Base-by-base conservation (phyloP, 2,888 invertebrate species). In the Volucella zonaria region DNA sequence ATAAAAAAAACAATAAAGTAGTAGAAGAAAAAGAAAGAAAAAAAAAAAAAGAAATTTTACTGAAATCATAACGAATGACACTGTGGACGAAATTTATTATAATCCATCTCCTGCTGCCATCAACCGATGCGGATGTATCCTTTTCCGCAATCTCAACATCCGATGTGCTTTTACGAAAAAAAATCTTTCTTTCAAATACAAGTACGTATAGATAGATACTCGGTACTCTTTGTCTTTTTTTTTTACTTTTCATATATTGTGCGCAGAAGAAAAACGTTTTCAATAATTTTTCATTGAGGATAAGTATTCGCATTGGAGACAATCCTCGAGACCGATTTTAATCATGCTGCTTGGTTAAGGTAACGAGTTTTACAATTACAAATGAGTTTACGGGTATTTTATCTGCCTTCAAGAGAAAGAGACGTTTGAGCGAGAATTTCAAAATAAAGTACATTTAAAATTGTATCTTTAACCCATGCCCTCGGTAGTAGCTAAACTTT, bases 31-130 rank as follows among this genome's bases (percentile, higher is more conserved):
- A 31, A 47, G 62, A 8, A n/a, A 18, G 52, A 49, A 62, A 49
- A 67, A 70, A 58, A 71, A 62, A n/a, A n/a, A n/a, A n/a, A n/a
- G 47, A 61, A 80, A 76, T 81, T 77, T 68, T 81, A 85, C 81
- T 81, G 85, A 85, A 85, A 85, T 81, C 81, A 80, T 76, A 85
- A 85, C 85, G 81, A 85, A 85, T 76, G 85, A 85, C 76, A 81
- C 64, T 73, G 85, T 76, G 73, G 81, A 81, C 76, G 45, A 81
- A 81, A 85, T 80, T 76, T 85, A 85, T 85, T 85, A 85, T 85
- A 85, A 85, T 85, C 81, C 85, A 85, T 85, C 71, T 85, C 85
- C 80, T 73, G 81, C 67, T 85, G 81, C 85, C 81, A 85, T 85
- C 85, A 85, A 85, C 67, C 85, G 67, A 76, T 85, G 73, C 85